phyloP scores from a whole-genome alignment of 2,888 invertebrate genomes.

The Caenorhabditis sp. region DNA sequence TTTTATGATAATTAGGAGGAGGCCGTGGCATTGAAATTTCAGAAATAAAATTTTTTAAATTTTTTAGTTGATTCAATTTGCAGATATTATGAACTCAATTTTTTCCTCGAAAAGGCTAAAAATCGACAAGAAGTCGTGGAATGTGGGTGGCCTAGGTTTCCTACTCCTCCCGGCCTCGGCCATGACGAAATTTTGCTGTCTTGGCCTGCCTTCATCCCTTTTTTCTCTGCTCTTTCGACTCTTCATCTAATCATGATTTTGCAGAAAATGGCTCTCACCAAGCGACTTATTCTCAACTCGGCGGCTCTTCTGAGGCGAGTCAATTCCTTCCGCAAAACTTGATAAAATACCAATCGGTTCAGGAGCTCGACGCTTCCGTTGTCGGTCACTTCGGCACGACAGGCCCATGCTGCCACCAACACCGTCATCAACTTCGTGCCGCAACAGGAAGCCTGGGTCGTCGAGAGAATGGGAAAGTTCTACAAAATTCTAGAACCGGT shows the following conservation, averaged over 20 bases:
- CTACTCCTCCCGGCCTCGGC: slow-evolving; percentile 7
- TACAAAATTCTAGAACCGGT: slow-evolving; percentile 91
- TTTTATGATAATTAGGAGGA: too few relatives aligned
- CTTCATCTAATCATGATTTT: slow-evolving; percentile 25
- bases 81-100: neutral
- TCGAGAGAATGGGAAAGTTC: slow-evolving; percentile 98
- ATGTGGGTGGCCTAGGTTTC: slow-evolving; percentile 3
- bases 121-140: slow-evolving; percentile 28
- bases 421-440: slow-evolving; percentile 97
- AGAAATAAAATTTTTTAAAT: neutral
- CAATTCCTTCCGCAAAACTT: too few relatives aligned
- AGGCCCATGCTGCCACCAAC: slow-evolving; percentile 85
- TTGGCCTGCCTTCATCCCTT: neutral
- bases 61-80: too few relatives aligned
- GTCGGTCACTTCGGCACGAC: slow-evolving; percentile 34
- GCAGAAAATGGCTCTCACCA: slow-evolving; percentile 48
- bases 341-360: neutral
- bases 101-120: neutral
- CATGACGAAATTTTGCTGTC: slow-evolving; percentile 25
- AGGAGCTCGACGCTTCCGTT: slow-evolving; percentile 32
- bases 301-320: slow-evolving; percentile 30
- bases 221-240: neutral
- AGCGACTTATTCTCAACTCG: slow-evolving; percentile 28
- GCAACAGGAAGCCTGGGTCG: slow-evolving; percentile 98
- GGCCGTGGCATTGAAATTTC: neutral